Evolutionary conservation across 2,888 invertebrate species (phyloP).

Genomic region (Norana najaformis): DNA sequence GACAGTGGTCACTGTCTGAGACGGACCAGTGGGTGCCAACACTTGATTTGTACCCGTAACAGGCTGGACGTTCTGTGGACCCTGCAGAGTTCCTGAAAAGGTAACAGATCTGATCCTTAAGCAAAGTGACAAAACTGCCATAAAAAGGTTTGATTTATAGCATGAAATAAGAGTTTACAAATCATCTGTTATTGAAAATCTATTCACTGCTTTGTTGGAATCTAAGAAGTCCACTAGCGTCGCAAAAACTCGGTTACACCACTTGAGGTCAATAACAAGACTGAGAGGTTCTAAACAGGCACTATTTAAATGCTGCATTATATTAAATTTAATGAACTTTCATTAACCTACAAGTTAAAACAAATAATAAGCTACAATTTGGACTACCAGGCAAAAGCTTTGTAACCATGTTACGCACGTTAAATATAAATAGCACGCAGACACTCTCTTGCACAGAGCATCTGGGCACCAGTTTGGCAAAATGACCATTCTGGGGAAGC

Average conservation of each 20-base stretch:
- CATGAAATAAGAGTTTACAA: neutral
- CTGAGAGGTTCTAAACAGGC: too few species aligned
- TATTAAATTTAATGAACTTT: too few species aligned
- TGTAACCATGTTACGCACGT: too few species aligned
- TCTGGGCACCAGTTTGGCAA: too few species aligned
- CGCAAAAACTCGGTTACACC: neutral
- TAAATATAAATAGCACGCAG: too few species aligned
- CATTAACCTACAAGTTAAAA: too few species aligned
- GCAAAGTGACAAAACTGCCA: neutral
- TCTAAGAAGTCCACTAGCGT: neutral
- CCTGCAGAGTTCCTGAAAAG: neutral
- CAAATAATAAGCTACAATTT: too few species aligned
- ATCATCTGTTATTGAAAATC: neutral
- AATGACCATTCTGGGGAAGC: too few species aligned
- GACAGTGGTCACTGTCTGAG: neutral
- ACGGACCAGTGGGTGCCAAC: neutral
- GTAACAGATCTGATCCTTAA: neutral
- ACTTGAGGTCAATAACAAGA: neutral
- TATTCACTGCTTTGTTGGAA: too few species aligned
- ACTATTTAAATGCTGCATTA: too few species aligned
- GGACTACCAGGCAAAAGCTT: too few species aligned
- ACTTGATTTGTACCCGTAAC: neutral
- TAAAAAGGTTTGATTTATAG: neutral
- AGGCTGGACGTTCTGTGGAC: constrained; percentile 1
- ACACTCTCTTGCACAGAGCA: too few species aligned